A percentile compares a stretch with the other conserved stretches of the same genome.
These are phyloP conservation scores for Trichechus manatus DNA, from an alignment of 2,113 vertebrate genomes.

Conservation along the genomic window DNA sequence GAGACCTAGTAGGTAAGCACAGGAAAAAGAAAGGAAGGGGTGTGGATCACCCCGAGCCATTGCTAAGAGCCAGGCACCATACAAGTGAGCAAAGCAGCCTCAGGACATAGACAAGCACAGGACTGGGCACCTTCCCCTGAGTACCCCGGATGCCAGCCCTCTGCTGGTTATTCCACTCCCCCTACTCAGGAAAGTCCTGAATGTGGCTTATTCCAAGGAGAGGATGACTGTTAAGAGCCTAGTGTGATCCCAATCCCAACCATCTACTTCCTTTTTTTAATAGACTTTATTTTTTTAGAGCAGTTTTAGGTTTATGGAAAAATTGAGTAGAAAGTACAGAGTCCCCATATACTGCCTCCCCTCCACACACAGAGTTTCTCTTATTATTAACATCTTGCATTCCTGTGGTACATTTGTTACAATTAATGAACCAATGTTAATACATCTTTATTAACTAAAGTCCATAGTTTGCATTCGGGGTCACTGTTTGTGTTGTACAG, in stretches of 20 bases:
- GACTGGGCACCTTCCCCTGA: not conserved
- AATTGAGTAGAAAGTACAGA: not conserved
- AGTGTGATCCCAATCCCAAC: not conserved
- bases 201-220: not conserved
- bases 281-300: not conserved
- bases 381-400: not conserved
- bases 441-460: not conserved
- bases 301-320: not conserved
- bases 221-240: not conserved
- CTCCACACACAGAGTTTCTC: not conserved
- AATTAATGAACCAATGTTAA: not conserved
- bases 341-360: not conserved
- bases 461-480: not conserved
- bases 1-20: accelerated
- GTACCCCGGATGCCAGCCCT: accelerated
- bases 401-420: not conserved
- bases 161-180: not conserved
- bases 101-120: not conserved
- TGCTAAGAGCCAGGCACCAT: not conserved
- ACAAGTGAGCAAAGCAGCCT: not conserved
- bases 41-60: accelerated
- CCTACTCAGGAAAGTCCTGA: not conserved
- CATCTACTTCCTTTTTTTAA: not conserved
- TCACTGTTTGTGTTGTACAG: not conserved
- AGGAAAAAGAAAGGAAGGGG: not conserved